Evolutionary conservation across 1,140 invertebrate species (phyloP).

Genomic region (Eueides isabella): DNA sequence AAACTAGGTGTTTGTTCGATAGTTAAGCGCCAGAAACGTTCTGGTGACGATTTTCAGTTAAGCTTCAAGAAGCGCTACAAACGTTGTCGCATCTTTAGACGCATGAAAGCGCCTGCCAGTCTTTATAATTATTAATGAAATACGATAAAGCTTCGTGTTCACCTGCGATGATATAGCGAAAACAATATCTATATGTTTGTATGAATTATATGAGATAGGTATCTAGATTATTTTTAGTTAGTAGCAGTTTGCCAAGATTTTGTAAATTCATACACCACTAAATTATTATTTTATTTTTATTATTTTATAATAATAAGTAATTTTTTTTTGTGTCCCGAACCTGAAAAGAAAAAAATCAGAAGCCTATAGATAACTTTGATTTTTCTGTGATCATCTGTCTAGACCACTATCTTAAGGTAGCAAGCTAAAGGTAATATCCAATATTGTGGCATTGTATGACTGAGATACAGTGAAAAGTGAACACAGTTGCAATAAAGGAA

Average conservation of each 20-base stretch:
- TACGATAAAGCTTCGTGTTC: background rate
- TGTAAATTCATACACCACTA: background rate
- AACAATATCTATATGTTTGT: background rate
- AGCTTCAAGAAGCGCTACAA: constrained; percentile 6
- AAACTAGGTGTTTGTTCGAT: background rate
- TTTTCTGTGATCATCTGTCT: too few species aligned
- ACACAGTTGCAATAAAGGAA: too few species aligned
- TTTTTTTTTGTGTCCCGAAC: too few species aligned
- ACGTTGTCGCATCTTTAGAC: constrained; percentile 12
- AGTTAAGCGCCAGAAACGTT: background rate
- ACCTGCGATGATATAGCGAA: background rate
- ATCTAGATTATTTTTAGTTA: background rate
- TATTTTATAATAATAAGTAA: too few species aligned
- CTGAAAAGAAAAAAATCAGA: too few species aligned
- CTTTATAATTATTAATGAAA: constrained; percentile 4
- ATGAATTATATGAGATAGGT: too few species aligned
- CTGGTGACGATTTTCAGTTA: constrained; percentile 1
- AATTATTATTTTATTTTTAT: too few species aligned
- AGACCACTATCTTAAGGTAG: too few species aligned
- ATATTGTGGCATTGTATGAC: too few species aligned
- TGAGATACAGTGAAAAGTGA: too few species aligned
- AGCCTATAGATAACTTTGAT: too few species aligned
- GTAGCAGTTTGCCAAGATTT: background rate
- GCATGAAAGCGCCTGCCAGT: background rate
- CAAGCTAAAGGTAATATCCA: too few species aligned